Evolutionary conservation across 2,113 vertebrate species (phyloP).

Genomic region (Python bivittatus): DNA sequence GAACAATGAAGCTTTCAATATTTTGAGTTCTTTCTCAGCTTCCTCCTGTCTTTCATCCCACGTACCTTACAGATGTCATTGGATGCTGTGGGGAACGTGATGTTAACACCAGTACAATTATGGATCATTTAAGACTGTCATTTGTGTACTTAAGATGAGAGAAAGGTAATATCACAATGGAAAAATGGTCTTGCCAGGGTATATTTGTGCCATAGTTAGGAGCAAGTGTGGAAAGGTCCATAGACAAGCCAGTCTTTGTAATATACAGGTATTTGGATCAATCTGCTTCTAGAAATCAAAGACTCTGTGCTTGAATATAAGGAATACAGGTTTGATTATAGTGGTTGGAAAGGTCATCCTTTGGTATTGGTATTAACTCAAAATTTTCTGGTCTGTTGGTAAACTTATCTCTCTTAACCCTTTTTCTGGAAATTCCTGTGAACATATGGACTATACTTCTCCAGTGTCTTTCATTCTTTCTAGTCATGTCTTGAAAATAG

Average conservation of each 20-base stretch:
- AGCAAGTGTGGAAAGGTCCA: not conserved
- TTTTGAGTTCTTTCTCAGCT: not conserved
- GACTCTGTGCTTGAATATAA: not conserved
- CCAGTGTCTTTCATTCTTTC: not conserved
- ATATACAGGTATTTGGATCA: not conserved
- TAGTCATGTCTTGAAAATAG: not conserved
- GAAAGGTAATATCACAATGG: not conserved
- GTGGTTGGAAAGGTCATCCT: not conserved
- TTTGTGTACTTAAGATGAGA: not conserved
- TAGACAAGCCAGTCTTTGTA: not conserved
- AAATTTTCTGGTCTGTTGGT: not conserved
- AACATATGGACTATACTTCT: not conserved
- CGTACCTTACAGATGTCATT: not conserved
- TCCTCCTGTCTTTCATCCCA: not conserved
- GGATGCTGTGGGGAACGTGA: no score
- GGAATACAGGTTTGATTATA: not conserved
- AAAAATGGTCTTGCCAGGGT: not conserved
- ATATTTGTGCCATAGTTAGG: not conserved
- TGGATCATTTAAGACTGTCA: no score
- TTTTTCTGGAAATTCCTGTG: not conserved
- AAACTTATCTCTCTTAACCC: not conserved
- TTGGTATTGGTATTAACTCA: not conserved
- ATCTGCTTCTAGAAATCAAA: not conserved
- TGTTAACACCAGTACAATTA: no score
- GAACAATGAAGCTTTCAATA: not conserved